phyloP scores from a whole-genome alignment of 2,888 invertebrate species.

The Zeuzera pyrina region DNA sequence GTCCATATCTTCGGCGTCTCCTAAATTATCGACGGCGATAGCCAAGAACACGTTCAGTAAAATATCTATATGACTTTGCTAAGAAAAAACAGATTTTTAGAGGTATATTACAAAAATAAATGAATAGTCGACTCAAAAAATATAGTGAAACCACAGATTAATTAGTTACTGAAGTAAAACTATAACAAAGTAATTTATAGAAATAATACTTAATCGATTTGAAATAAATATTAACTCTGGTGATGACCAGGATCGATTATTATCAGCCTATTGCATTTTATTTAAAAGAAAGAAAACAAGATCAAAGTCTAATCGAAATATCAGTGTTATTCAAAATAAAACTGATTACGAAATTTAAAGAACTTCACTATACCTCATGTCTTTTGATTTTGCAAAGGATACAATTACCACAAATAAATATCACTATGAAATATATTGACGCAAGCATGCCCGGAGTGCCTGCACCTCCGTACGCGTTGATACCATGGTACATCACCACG shows the following conservation, averaged over 20 bases:
- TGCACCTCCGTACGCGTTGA: conserved; percentile 96
- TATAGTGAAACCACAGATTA: too few relatives aligned
- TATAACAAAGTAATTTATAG: too few relatives aligned
- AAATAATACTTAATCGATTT: too few relatives aligned
- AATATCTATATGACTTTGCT: conserved; percentile 79
- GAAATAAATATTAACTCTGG: too few relatives aligned
- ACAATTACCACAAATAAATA: conserved; percentile 99
- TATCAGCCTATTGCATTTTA: too few relatives aligned
- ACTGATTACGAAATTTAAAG: too few relatives aligned
- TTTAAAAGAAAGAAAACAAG: too few relatives aligned
- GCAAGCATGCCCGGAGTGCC: conserved; percentile 93
- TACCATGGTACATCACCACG: conserved; percentile 98
- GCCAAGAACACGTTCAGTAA: conserved; percentile 99
- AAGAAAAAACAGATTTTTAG: conserved; percentile 19
- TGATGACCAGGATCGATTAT: background rate
- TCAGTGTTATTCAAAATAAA: too few relatives aligned
- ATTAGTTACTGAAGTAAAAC: too few relatives aligned
- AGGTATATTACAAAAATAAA: conserved; percentile 22
- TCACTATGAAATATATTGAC: conserved; percentile 97
- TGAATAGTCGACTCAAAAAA: too few relatives aligned
- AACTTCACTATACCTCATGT: too few relatives aligned
- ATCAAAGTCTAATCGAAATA: too few relatives aligned
- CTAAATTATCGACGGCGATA: conserved; percentile 99
- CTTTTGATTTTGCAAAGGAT: conserved; percentile 79
- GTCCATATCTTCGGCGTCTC: conserved; percentile 97